A percentile compares a stretch with the other conserved stretches of the same genome.
Evolutionary conservation across 1,140 invertebrate species (phyloP).

Genomic region (Drosophila biarmipes): DNA sequence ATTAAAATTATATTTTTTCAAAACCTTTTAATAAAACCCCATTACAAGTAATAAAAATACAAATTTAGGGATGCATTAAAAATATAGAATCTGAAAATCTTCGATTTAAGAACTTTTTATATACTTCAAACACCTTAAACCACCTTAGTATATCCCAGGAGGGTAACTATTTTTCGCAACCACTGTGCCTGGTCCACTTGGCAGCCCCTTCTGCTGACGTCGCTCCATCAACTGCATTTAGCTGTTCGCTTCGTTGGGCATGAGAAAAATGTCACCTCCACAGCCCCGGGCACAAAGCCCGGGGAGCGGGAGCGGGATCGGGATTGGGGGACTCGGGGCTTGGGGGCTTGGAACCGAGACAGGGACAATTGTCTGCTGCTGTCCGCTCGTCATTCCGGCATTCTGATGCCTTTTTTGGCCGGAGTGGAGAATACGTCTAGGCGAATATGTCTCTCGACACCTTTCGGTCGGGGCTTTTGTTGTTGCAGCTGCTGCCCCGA

Average conservation of each 20-base stretch:
- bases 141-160: no score
- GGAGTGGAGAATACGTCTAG: slow-evolving; percentile 22
- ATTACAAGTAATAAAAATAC: no score
- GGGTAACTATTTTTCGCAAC: background rate
- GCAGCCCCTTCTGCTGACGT: slow-evolving; percentile 26
- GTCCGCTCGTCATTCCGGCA: slow-evolving; percentile 34
- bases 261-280: slow-evolving; percentile 74
- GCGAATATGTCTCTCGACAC: slow-evolving; percentile 69
- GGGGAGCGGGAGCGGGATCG: background rate
- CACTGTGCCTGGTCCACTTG: slow-evolving; percentile 24
- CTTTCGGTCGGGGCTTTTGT: slow-evolving; percentile 50
- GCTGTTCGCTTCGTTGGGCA: slow-evolving; percentile 64
- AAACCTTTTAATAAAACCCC: no score
- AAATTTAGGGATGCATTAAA: no score
- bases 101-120: no score
- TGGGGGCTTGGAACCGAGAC: background rate
- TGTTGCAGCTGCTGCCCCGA: slow-evolving; percentile 28
- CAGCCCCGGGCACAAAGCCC: slow-evolving; percentile 13
- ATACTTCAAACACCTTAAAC: background rate
- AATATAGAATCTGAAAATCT: no score
- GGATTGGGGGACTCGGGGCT: background rate
- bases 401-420: slow-evolving; percentile 39
- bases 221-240: slow-evolving; percentile 57
- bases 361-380: slow-evolving; percentile 50
- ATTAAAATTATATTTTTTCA: no score